Evolutionary conservation across 1,140 invertebrate species (phyloP), one percentile per base, ranked within the genome.

Genomic region (Cherax destructor): DNA sequence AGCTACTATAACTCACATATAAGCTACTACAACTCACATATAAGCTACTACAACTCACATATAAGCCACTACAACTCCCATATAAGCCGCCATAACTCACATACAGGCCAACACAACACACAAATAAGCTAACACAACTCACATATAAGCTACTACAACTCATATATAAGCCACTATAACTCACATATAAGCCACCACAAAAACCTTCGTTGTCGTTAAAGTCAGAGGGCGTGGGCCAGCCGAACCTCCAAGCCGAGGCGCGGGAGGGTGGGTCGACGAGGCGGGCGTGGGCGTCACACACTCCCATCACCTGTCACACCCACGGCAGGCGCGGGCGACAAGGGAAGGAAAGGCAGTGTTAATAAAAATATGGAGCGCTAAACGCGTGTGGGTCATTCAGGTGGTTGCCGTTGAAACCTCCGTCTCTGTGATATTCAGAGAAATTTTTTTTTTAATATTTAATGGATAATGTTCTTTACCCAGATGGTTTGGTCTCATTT

Each of bases 201-300:
- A 81, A 88, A 3, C 86, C 86, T 72, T 88, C 56, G 59, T 80
- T 88, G 41, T 88, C 86, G 16, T 80, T 69, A n/a, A 81, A 88
- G 77, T 88, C 86, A 10, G 24, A n/a, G 77, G 86, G 86, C 0
- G 86, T 88, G 24, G 47, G 18, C 24, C 24, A 88, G 9, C 78
- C 86, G n/a, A 69, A 88, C 56, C 86, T 61, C 86, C 86, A 88
- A n/a, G 86, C 86, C 4, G 86, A 88, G 18, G 86, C 86, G 1
- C 86, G 11, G 56, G 86, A 88, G 49, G 86, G 86, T 4, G 86
- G 85, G 6, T 86, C 85, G 5, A 86, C 56, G 4, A 86, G 85
- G 1, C 85, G 85, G 3, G 24, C 85, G 85, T 86, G 85, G 74
- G 74, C 85, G 0, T 30, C 10, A n/a, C 85, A 86, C 18, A 10